Evolutionary conservation across 2,113 vertebrate species (phyloP).

Genomic region (Pachyramphus minor): DNA sequence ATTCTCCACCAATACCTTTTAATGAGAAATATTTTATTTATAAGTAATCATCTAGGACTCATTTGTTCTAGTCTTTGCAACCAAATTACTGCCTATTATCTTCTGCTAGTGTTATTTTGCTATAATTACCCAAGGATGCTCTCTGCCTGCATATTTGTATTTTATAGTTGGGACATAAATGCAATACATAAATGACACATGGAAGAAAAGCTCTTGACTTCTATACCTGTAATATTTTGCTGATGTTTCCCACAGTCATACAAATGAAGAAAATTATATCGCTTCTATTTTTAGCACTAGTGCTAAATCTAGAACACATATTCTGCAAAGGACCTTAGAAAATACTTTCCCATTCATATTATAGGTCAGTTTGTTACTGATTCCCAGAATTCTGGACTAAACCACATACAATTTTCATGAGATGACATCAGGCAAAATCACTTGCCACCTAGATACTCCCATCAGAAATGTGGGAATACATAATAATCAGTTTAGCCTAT

Average conservation of each 20-base stretch:
- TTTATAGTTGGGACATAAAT: neutral
- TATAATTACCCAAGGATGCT: neutral
- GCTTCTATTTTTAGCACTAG: neutral
- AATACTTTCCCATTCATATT: neutral
- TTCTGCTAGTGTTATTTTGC: neutral
- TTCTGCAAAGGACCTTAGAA: neutral
- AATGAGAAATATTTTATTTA: constrained; percentile 39
- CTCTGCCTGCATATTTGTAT: neutral
- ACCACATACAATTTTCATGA: neutral
- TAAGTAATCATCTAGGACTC: neutral
- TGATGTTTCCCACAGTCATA: neutral
- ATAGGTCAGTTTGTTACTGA: neutral
- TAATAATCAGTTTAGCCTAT: neutral
- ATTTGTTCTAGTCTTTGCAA: neutral
- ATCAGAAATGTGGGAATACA: neutral
- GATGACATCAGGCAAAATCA: neutral
- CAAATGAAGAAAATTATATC: neutral
- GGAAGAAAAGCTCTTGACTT: neutral
- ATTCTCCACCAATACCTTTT: neutral
- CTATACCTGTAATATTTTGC: neutral
- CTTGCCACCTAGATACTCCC: neutral
- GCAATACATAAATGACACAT: neutral
- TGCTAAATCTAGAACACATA: neutral
- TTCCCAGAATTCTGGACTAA: neutral
- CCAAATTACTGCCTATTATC: constrained; percentile 1